phyloP scores from a whole-genome alignment of 2,888 invertebrate species.

The Drepana falcataria region DNA sequence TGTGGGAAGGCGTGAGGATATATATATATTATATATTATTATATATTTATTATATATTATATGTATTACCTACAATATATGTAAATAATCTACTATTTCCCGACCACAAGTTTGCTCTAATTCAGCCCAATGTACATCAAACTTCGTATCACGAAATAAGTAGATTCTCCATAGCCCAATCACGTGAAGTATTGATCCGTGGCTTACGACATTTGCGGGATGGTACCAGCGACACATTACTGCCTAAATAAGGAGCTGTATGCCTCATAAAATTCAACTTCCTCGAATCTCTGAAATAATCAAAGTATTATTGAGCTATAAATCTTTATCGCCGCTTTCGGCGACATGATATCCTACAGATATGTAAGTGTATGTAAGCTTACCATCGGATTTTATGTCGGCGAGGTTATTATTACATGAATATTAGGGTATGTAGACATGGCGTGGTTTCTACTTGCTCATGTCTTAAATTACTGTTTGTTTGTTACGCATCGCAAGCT shows the following conservation, averaged over 20 bases:
- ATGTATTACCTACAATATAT: too few species aligned
- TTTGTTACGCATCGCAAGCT: not conserved
- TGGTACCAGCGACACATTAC: conserved; percentile 57
- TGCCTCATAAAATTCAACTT: conserved; percentile 66
- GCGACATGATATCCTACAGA: conserved; percentile 37
- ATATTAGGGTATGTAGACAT: not conserved
- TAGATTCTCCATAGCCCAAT: conserved; percentile 18
- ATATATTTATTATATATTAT: too few species aligned
- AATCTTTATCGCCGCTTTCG: conserved; percentile 65
- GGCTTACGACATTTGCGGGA: conserved; percentile 35
- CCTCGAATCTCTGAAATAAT: conserved; percentile 70
- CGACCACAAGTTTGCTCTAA: too few species aligned
- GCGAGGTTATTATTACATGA: conserved; percentile 19
- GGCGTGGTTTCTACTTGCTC: not conserved
- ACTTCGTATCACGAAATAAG: not conserved
- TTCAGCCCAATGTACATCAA: too few species aligned
- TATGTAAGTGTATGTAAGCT: conserved; percentile 66
- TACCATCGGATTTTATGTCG: conserved; percentile 38
- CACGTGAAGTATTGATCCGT: conserved; percentile 41
- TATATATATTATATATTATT: too few species aligned
- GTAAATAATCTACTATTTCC: too few species aligned
- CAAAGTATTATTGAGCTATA: conserved; percentile 71
- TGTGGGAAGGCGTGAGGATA: too few species aligned
- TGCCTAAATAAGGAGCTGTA: conserved; percentile 62
- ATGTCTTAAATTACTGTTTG: not conserved